These are phyloP conservation scores for Jacana jacana DNA, from an alignment of 2,113 vertebrate genomes.

Conservation along the genomic window DNA sequence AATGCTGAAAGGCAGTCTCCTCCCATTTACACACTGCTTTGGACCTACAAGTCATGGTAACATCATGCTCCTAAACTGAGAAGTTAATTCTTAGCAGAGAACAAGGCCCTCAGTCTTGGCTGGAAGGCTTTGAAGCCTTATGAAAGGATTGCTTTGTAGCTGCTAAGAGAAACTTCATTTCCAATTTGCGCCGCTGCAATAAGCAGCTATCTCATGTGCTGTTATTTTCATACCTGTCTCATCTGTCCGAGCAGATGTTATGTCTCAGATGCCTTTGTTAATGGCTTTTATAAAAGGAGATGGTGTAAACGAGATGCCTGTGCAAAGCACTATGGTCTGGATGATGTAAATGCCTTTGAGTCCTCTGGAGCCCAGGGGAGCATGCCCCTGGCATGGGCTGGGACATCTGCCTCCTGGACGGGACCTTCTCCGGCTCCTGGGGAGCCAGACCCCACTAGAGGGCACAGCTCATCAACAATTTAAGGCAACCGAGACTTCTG, in stretches of 20 bases:
- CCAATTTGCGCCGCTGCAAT: background rate
- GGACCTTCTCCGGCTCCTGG: background rate
- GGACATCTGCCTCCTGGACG: background rate
- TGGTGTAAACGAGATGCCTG: background rate
- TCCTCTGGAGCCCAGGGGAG: background rate
- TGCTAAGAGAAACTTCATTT: background rate
- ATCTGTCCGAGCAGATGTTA: background rate
- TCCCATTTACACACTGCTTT: background rate
- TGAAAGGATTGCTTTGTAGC: constrained; percentile 4
- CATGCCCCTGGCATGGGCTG: rapidly evolving
- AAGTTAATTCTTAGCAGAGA: background rate
- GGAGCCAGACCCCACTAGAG: constrained; percentile 18
- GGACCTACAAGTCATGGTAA: background rate
- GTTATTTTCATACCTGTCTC: background rate
- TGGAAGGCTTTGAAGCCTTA: background rate
- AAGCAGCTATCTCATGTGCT: background rate
- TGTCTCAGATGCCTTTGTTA: background rate
- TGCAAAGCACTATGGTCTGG: background rate
- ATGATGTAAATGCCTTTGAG: background rate
- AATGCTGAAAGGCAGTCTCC: background rate
- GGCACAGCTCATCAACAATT: background rate
- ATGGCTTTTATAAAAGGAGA: background rate
- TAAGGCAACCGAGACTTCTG: rapidly evolving
- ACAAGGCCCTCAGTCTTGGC: background rate
- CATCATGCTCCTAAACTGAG: background rate